Conservation (phyloP, 2,797 vertebrate species). For the Poeciliopsis presidionis region DNA sequence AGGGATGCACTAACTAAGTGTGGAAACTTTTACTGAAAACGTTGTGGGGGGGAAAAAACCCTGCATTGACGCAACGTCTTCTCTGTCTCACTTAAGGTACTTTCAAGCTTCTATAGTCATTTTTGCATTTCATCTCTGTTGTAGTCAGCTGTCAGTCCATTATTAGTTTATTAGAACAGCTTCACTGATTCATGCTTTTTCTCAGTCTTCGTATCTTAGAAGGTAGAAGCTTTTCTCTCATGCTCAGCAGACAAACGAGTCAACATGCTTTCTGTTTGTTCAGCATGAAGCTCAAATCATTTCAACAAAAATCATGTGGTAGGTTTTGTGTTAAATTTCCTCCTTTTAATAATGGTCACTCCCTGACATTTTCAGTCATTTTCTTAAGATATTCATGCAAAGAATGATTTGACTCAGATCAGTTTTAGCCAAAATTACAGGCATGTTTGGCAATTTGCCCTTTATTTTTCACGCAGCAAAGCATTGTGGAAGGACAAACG, state of each 20-base stretch:
- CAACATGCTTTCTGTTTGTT: constrained; percentile 57
- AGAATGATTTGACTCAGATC: constrained; percentile 2
- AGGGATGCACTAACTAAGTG: constrained; percentile 32
- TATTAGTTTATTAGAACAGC: constrained; percentile 56
- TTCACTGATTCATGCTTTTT: constrained; percentile 52
- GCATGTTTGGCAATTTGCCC: constrained; percentile 17
- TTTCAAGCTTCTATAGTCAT: constrained; percentile 46
- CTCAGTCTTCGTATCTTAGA: constrained; percentile 62
- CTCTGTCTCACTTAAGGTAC: constrained; percentile 37
- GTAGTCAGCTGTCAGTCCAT: constrained; percentile 65
- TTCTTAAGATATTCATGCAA: constrained; percentile 14
- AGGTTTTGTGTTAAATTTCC: constrained; percentile 40
- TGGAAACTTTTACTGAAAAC: constrained; percentile 38
- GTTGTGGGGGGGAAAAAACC: constrained; percentile 33
- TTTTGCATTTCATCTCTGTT: constrained; percentile 61
- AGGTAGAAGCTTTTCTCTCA: constrained; percentile 60
- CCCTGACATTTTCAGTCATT: constrained; percentile 1
- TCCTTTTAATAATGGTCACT: constrained; percentile 33
- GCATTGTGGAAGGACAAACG: constrained; percentile 50
- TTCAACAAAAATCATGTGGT: constrained; percentile 38
- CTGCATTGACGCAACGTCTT: constrained; percentile 46
- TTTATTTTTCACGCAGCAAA: constrained; percentile 22
- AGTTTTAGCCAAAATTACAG: constrained; percentile 25
- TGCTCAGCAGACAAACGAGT: constrained; percentile 32
- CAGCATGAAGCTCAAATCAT: constrained; percentile 66